These are phyloP conservation scores for Bombus confusus DNA, from an alignment of 1,140 invertebrate genomes.

Conservation along the genomic window DNA sequence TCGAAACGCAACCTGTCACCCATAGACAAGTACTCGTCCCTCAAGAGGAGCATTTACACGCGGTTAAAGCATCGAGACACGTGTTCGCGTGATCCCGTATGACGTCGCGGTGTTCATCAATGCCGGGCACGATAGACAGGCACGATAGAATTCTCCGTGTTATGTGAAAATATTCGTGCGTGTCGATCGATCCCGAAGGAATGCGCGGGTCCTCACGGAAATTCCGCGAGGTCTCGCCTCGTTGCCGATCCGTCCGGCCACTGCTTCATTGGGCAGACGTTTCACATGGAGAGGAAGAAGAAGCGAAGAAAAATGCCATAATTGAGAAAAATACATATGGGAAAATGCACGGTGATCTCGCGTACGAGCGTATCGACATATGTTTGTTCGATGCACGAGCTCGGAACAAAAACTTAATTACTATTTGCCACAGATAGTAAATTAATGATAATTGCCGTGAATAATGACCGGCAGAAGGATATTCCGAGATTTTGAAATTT, in stretches of 20 bases:
- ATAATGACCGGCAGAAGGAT: slow-evolving; percentile 2
- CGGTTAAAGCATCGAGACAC: slow-evolving; percentile 1
- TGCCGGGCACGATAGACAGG: slow-evolving; percentile 2
- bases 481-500: not conserved
- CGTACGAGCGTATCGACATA: not conserved
- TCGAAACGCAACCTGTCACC: not conserved
- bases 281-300: not conserved
- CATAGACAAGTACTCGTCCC: not conserved
- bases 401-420: slow-evolving; percentile 13
- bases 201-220: slow-evolving; percentile 23
- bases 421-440: slow-evolving; percentile 7
- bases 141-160: not conserved
- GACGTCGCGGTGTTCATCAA: not conserved
- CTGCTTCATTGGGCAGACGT: not conserved
- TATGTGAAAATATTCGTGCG: slow-evolving; percentile 25
- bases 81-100: slow-evolving; percentile 2
- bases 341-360: not conserved
- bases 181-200: not conserved
- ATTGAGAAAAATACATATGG: not conserved
- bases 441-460: slow-evolving; percentile 15
- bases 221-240: not conserved
- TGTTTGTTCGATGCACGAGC: not conserved
- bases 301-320: not conserved
- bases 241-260: not conserved
- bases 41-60: slow-evolving; percentile 8